Percentiles rank a stretch among this genome's conserved stretches.
These are phyloP conservation scores for Myotis myotis DNA, from an alignment of 2,797 vertebrate genomes.

Conservation along the genomic window DNA sequence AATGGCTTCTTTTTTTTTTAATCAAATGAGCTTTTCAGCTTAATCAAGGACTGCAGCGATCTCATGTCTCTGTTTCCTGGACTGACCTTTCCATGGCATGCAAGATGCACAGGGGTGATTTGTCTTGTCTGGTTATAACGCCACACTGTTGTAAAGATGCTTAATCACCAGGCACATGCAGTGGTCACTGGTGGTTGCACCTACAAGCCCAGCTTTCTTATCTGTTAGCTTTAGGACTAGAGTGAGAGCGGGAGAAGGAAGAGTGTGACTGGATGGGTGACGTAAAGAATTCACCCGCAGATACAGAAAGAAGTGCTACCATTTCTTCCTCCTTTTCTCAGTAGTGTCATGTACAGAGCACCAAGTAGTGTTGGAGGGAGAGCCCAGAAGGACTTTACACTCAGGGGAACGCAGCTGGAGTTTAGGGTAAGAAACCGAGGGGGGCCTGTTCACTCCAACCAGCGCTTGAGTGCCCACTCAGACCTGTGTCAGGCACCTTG, in stretches of 20 bases:
- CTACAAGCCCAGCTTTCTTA: conserved; percentile 34
- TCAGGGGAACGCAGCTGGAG: background rate
- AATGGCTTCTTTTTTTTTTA: background rate
- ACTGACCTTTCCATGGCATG: conserved; percentile 73
- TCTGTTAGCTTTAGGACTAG: background rate
- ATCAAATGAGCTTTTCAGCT: conserved; percentile 61
- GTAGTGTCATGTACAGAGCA: background rate
- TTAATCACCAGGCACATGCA: conserved; percentile 35
- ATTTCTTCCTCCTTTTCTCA: background rate
- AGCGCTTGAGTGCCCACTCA: background rate
- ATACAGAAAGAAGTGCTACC: background rate
- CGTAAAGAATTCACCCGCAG: background rate
- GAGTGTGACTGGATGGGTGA: background rate
- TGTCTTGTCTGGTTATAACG: conserved; percentile 63
- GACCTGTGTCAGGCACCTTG: background rate
- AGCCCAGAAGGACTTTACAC: background rate
- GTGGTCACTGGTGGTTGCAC: conserved; percentile 53
- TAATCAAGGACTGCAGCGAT: conserved; percentile 56
- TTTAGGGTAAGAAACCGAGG: background rate
- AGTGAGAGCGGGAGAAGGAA: background rate
- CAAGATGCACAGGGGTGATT: conserved; percentile 21
- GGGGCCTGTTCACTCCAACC: background rate
- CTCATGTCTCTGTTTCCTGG: conserved; percentile 56
- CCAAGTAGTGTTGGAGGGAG: background rate
- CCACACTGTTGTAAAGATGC: background rate